Base-by-base conservation (phyloP, 92 coral and sea anemone species). In the Scolanthus callimorphus region DNA sequence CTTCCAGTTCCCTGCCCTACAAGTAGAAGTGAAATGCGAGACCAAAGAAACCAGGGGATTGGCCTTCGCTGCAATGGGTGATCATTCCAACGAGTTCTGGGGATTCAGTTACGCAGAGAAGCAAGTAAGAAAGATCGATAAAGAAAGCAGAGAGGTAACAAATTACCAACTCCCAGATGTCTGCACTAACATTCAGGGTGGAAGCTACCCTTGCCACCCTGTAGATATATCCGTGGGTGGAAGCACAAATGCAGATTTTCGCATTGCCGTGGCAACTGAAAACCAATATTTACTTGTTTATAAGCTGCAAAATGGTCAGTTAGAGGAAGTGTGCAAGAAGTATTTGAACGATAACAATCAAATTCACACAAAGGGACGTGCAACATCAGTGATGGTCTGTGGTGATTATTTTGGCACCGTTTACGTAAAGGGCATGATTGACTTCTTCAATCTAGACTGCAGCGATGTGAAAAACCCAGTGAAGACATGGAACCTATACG, bases 1-100 rank as follows among this genome's bases (percentile, higher is more conserved):
- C 45, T 38, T 38, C 45, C 45, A 38, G 45, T 38, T 9, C 45
- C 45, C 45, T n/a, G 45, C 45, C 45, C 45, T 38, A n/a, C 45
- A 38, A 38, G 45, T 38, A n/a, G n/a, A 38, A 9, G n/a, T 38
- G 10, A 38, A 38, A 9, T 38, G 45, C 45, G 10, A n/a, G 10
- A n/a, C 9, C n/a, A n/a, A 38, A 9, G 45, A n/a, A 38, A 38
- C 45, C 9, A n/a, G n/a, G 45, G 45, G 45, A 38, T 38, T 38
- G 45, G 45, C 45, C n/a, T n/a, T 38, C 9, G 45, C 45, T 38
- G 45, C 45, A 38, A 38, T 38, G n/a, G 45, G 45, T 9, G 45
- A 38, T 9, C 9, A 38, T 9, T 38, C 45, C 45, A 38, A 38
- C 45, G 45, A 38, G 45, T n/a, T 38, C 45, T 38, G 45, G 45